Evolutionary conservation across 2,797 vertebrate genomes (phyloP), one percentile per base, ranked within the genome.

Genomic region (Melanogrammus aeglefinus): DNA sequence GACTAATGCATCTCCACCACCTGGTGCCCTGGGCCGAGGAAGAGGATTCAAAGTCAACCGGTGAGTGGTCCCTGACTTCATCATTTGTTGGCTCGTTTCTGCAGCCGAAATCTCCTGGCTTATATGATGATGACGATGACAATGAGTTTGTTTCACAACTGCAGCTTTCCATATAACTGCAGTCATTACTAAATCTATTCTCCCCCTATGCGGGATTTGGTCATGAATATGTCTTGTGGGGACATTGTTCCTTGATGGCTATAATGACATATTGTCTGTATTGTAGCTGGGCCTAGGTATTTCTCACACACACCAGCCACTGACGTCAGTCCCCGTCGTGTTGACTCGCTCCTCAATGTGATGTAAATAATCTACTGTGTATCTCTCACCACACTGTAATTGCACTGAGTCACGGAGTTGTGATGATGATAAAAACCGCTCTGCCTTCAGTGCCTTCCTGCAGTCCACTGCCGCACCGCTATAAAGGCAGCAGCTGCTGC

Each of bases 361-460:
- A 63, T 63, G 57, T 63, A 63, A 63, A 63, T 63, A 8, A 57
- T 57, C 18, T 21, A 21, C 47, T 51, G 16, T 51, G 47, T 51
- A 18, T 51, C 47, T 51, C 16, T 51, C 47, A 6, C 2, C 14
- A 18, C 44, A 84, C 88, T 82, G 78, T 87, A 82, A 89, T 90
- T 85, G 82, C 75, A 75, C 0, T n/a, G 3, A 84, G 47, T 66
- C 75, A 47, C 86, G 88, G 72, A 21, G 33, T 31, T 41, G 18
- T 85, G 83, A 88, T 85, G 66, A 86, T 80, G 82, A 81, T 84
- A 73, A 83, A 24, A 35, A 36, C 71, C 72, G 36, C 69, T 70
- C 78, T 76, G 74, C 13, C 38, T 18, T 73, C 38, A 16, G 35
- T 38, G 10, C 84, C 90, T 86, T 82, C 86, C 87, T 82, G 76